These are phyloP conservation scores for Chiropotes sagulatus DNA, from an alignment of 2,797 vertebrate genomes.

Conservation along the genomic window DNA sequence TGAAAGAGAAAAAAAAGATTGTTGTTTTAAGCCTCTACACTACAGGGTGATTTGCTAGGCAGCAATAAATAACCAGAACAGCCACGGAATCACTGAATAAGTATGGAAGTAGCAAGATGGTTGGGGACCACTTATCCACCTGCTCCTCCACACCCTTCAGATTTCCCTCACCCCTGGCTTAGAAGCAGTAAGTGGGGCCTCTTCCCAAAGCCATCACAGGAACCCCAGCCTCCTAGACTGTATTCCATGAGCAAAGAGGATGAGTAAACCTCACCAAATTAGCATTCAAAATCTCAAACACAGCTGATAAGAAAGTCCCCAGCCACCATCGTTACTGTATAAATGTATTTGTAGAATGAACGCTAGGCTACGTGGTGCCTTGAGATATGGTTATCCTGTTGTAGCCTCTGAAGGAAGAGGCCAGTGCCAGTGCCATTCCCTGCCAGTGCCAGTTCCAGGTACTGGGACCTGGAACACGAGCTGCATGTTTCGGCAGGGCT, in stretches of 20 bases:
- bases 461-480: not conserved
- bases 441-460: too few species aligned
- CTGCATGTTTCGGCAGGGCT: fast-evolving
- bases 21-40: not conserved
- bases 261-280: not conserved
- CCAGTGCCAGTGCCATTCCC: not conserved
- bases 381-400: not conserved
- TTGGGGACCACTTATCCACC: not conserved
- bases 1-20: not conserved
- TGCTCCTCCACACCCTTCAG: not conserved
- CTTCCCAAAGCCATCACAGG: not conserved
- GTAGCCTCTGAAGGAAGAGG: not conserved
- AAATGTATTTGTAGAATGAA: not conserved
- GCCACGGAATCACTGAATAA: not conserved
- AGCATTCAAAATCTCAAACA: not conserved
- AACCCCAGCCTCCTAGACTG: not conserved
- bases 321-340: too few species aligned
- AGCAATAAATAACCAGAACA: not conserved
- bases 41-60: not conserved
- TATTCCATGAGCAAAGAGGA: not conserved
- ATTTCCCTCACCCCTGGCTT: not conserved
- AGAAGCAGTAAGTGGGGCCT: not conserved
- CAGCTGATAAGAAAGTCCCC: not conserved
- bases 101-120: not conserved
- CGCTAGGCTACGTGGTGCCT: not conserved